These are phyloP conservation scores for Puma concolor DNA, from an alignment of 2,113 vertebrate species.

Conservation along the genomic window DNA sequence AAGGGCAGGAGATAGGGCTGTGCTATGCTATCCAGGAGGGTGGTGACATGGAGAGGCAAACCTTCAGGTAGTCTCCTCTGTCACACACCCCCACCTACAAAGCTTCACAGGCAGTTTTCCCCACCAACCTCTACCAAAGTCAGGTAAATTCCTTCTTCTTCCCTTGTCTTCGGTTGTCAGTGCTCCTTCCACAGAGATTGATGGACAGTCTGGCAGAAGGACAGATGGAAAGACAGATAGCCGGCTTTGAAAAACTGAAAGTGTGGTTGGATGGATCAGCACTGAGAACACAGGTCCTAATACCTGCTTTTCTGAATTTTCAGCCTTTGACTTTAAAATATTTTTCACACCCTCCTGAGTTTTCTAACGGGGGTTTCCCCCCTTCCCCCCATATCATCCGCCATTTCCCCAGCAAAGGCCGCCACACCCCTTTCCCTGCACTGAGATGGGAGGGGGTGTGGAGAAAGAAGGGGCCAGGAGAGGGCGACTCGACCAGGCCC, in stretches of 20 bases:
- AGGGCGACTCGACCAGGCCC: slow-evolving; percentile 54
- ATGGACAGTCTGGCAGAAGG: slow-evolving; percentile 23
- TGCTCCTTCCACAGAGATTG: not conserved
- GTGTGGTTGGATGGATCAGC: not conserved
- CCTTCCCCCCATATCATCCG: slow-evolving; percentile 25
- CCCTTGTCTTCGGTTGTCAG: not conserved
- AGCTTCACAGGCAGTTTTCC: not conserved
- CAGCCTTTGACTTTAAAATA: slow-evolving; percentile 45
- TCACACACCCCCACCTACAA: not conserved
- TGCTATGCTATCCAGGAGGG: not conserved
- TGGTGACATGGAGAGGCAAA: not conserved
- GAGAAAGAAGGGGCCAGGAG: slow-evolving; percentile 65
- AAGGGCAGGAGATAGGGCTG: not conserved
- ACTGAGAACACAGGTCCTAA: not conserved
- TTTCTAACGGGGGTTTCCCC: slow-evolving; percentile 13
- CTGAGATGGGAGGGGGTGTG: slow-evolving; percentile 71
- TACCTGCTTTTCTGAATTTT: not conserved
- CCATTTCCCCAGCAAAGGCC: slow-evolving; percentile 79
- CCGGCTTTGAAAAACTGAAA: not conserved
- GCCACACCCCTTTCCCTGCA: slow-evolving; percentile 79
- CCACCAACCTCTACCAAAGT: slow-evolving; percentile 4
- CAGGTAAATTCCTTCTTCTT: slow-evolving; percentile 3
- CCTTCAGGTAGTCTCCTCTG: not conserved
- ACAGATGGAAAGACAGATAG: not conserved
- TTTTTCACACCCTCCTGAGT: slow-evolving; percentile 48